Base-by-base conservation (phyloP, 2,113 vertebrate genomes). In the Scytalopus superciliaris region DNA sequence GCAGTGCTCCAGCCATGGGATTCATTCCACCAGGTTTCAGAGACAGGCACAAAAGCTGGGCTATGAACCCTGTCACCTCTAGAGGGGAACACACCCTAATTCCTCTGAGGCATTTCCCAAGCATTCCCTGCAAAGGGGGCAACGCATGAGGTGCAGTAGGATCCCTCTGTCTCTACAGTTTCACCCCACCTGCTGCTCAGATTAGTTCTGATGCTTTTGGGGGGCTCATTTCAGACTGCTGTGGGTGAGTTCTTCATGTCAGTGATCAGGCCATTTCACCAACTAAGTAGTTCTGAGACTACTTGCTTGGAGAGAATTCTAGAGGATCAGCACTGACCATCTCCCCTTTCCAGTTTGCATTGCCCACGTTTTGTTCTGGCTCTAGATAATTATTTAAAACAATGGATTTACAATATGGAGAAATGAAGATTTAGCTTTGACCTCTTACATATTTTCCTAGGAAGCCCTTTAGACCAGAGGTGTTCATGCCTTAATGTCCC, bases 1-100 rank as follows among this genome's bases (percentile, higher is more conserved):
- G 66, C 52, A 73, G 31, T 35, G 57, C 45, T 82, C 31, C 59
- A 60, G 45, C 49, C 27, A 17, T 11, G 9, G 0, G 3, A 44
- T 78, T 73, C 0, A 0, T 72, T 82, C 28, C 27, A n/a, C 19
- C 24, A 35, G 0, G 0, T 68, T 78, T 63, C 66, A 52, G 22
- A 33, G 53, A 35, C 2, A 28, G 28, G 17, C 33, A 57, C 0
- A 0, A 45, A 56, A 75, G 2, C 7, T 49, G 52, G 27, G 4
- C 40, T 78, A 24, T n/a, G 0, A 8, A 50, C 5, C 0, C 0
- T 27, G 60, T 68, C 49, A 63, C 12, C 37, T 57, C 75, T 75
- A n/a, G 33, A 57, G 44, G 75, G 37, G 24, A 64, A 69, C 25
- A 40, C 28, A 45, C 5, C 24, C 33, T 62, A 49, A 89, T 56